Evolutionary conservation across 2,797 vertebrate species (phyloP).

Genomic region (Semaprochilodus insignis): DNA sequence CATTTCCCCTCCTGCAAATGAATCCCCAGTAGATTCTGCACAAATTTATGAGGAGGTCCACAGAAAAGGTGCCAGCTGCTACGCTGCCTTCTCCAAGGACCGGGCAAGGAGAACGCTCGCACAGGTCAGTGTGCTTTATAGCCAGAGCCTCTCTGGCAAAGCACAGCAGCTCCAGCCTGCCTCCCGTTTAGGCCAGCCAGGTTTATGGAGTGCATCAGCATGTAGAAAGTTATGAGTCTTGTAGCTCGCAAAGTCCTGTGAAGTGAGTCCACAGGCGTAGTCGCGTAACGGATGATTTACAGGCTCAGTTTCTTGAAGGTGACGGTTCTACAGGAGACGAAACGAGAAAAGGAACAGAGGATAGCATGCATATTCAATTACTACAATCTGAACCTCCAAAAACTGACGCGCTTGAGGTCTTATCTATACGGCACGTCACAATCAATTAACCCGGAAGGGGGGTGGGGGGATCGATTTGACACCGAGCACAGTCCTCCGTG

Average conservation of each 20-base stretch:
- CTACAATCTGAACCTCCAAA: not conserved
- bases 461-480: constrained; percentile 14
- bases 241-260: constrained; percentile 33
- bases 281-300: constrained; percentile 23
- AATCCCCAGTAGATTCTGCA: constrained; percentile 33
- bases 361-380: not conserved
- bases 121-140: not conserved
- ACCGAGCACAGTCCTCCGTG: constrained; percentile 4
- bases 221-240: constrained; percentile 62
- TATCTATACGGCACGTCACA: constrained; percentile 19
- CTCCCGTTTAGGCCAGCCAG: constrained; percentile 4
- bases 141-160: constrained; percentile 4
- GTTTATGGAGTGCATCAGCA: constrained; percentile 56
- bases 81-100: not conserved
- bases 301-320: not conserved
- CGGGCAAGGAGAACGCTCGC: not conserved
- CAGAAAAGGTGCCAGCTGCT: constrained; percentile 41
- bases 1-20: constrained; percentile 42
- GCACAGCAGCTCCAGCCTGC: constrained; percentile 10
- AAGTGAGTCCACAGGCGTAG: constrained; percentile 53
- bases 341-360: not conserved
- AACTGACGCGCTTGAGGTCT: not conserved
- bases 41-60: constrained; percentile 38
- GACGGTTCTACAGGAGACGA: not conserved
- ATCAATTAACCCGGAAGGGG: constrained; percentile 23